Conservation (phyloP, 1,140 invertebrate species). For the Cherax quadricarinatus region DNA sequence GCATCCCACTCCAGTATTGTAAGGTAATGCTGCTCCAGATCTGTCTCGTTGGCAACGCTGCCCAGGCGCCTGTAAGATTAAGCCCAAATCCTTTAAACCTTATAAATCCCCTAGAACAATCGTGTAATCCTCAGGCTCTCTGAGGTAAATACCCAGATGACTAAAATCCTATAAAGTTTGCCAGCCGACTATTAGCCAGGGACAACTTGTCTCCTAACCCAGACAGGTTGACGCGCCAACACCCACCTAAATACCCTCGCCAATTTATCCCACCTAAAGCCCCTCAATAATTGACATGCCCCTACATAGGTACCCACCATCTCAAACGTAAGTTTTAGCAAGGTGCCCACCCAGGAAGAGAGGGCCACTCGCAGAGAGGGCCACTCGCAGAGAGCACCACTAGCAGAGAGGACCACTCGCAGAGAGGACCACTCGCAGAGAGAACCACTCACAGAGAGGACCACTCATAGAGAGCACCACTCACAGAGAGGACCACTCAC, state of each 20-base stretch:
- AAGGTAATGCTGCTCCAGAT: neutral
- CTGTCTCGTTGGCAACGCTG: slow-evolving; percentile 1
- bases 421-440: too few relatives aligned
- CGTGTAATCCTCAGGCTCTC: slow-evolving; percentile 5
- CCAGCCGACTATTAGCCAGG: neutral
- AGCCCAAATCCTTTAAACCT: slow-evolving; percentile 3
- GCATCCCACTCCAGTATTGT: neutral
- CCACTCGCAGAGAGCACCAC: too few relatives aligned
- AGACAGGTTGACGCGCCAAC: neutral
- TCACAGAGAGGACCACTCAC: too few relatives aligned
- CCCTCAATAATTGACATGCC: neutral
- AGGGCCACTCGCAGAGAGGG: too few relatives aligned
- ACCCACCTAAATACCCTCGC: neutral
- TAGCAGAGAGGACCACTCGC: too few relatives aligned
- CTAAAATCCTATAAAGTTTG: slow-evolving; percentile 19
- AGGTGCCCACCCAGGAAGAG: neutral
- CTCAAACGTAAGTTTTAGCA: neutral
- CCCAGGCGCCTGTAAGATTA: slow-evolving; percentile 8
- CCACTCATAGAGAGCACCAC: too few relatives aligned
- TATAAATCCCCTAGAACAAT: slow-evolving; percentile 5
- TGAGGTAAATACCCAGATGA: slow-evolving; percentile 19
- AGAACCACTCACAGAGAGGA: too few relatives aligned
- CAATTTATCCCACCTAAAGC: neutral
- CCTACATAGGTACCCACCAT: neutral
- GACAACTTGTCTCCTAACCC: neutral